Base-by-base conservation (phyloP, 2,888 invertebrate species). In the Anthophora plumipes region DNA sequence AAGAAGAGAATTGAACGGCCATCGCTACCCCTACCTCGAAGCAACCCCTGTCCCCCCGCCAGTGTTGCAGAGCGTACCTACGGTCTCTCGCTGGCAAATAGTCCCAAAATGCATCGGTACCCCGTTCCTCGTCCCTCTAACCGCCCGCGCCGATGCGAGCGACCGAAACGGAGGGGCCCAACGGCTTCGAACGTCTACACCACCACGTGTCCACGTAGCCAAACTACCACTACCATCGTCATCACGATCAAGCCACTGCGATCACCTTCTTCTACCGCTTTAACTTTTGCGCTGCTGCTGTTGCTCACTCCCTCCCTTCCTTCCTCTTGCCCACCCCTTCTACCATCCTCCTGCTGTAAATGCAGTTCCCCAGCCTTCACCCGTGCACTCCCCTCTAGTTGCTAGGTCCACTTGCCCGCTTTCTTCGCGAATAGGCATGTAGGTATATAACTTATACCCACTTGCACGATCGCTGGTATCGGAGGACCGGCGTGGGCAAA, bases 61-160 rank as follows among this genome's bases (percentile, higher is more conserved):
- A 79, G 17, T 75, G 78, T 80, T 81, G 79, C 84, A 66, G 85
- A 75, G 25, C 50, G 55, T 41, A 64, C 64, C 77, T 22, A 69
- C 55, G 73, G 70, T 70, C 76, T 80, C 64, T 70, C 77, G 83
- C 82, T 85, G 84, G 89, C 92, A 89, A 92, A 91, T 93, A 92
- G 93, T 92, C 92, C 93, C 91, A 91, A 93, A 92, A 92, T 91
- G 91, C 91, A 91, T 91, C 90, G 89, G 84, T 84, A 84, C 85
- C 84, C 85, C 84, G 85, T 89, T 85, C 89, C 88, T 85, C 90
- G 87, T 88, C 85, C 89, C 86, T 86, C 86, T 73, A 74, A 79
- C 80, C 80, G 80, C 68, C 64, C 79, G 77, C 74, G 61, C 71
- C 76, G 76, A 69, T 70, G 75, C 85, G 61, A 71, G 82, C 46